Percentiles rank a stretch among this genome's conserved stretches.
These are phyloP conservation scores for Fragum whitleyi DNA, from an alignment of 2,888 invertebrate genomes.

Conservation along the genomic window DNA sequence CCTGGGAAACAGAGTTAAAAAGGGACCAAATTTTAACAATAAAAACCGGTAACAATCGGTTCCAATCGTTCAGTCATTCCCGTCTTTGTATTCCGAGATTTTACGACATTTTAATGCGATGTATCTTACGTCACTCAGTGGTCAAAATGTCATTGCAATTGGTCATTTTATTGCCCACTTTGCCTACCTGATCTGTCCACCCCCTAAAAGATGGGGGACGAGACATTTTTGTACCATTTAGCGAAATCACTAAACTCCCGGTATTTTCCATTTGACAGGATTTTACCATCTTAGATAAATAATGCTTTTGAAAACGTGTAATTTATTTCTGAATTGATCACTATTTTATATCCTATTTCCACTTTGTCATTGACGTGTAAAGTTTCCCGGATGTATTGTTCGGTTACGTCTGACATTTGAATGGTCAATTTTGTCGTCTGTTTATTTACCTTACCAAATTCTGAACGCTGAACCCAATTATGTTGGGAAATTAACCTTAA, in stretches of 20 bases:
- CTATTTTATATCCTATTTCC: constrained; percentile 48
- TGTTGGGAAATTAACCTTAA: constrained; percentile 10
- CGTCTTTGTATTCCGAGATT: constrained; percentile 16
- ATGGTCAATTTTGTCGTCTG: constrained; percentile 38
- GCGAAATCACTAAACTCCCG: constrained; percentile 34
- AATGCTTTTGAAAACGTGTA: constrained; percentile 59
- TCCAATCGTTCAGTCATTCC: neutral
- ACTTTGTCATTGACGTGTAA: constrained; percentile 22
- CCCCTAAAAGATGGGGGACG: constrained; percentile 10
- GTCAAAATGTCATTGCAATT: constrained; percentile 16
- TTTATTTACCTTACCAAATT: constrained; percentile 13
- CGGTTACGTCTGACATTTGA: constrained; percentile 57
- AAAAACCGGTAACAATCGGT: constrained; percentile 27
- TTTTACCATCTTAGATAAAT: constrained; percentile 62
- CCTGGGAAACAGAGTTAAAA: neutral
- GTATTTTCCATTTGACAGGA: constrained; percentile 60
- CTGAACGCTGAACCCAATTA: constrained; percentile 13
- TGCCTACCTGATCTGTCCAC: constrained; percentile 24
- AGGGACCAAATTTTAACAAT: neutral
- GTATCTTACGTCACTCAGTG: constrained; percentile 46
- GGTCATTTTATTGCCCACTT: constrained; percentile 22
- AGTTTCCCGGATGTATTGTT: constrained; percentile 27
- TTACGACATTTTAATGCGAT: constrained; percentile 64
- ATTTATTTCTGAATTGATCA: constrained; percentile 64
- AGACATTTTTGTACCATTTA: constrained; percentile 43